phyloP scores from a whole-genome alignment of 2,113 vertebrate genomes.

The Lutjanus erythropterus region DNA sequence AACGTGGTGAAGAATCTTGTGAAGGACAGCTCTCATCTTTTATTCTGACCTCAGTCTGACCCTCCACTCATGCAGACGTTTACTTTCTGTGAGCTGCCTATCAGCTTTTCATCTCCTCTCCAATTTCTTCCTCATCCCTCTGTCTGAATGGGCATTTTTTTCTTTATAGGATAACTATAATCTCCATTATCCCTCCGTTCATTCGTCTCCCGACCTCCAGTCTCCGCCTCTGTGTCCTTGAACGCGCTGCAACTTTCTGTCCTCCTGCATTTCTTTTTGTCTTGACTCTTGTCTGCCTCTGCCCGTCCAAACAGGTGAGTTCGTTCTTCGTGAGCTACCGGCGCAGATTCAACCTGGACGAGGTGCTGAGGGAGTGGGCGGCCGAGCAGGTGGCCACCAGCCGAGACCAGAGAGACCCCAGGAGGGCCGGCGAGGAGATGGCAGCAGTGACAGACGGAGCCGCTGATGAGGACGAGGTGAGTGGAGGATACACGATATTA shows the following conservation, averaged over 20 bases:
- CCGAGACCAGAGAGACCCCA: constrained; percentile 74
- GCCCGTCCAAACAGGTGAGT: constrained; percentile 84
- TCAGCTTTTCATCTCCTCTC: constrained; percentile 37
- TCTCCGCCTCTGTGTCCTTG: constrained; percentile 26
- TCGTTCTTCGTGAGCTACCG: constrained; percentile 94
- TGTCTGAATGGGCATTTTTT: not conserved
- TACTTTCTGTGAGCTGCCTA: constrained; percentile 14
- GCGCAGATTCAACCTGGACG: constrained; percentile 92
- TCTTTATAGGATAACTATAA: constrained; percentile 19
- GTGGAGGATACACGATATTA: not conserved
- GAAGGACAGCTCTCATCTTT: not conserved
- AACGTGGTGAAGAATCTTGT: not conserved
- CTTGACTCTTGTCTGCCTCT: not conserved
- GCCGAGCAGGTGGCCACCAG: constrained; percentile 87
- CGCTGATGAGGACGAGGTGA: constrained; percentile 87
- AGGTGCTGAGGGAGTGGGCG: constrained; percentile 93
- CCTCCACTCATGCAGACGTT: not conserved
- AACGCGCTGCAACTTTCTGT: not conserved
- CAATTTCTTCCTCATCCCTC: constrained; percentile 15
- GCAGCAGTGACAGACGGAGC: constrained; percentile 71
- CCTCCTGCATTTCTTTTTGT: not conserved
- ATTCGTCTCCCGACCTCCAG: constrained; percentile 14
- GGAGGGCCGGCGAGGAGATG: constrained; percentile 73
- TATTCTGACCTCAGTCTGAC: constrained; percentile 21
- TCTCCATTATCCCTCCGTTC: constrained; percentile 24